These are phyloP conservation scores for Synergus gifuensis DNA, from an alignment of 2,888 invertebrate species.

Conservation along the genomic window DNA sequence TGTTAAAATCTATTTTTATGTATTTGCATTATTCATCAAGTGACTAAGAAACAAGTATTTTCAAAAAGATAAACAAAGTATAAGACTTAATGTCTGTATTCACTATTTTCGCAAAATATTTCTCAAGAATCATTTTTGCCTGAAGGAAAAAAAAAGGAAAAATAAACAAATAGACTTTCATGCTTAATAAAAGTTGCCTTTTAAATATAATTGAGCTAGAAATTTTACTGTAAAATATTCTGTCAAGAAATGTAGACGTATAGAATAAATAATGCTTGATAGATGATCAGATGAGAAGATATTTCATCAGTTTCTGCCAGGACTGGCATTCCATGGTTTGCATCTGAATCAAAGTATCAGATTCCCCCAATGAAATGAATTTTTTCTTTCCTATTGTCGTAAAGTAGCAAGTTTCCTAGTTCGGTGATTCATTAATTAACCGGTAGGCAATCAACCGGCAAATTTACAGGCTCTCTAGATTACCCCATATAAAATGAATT, in stretches of 20 bases:
- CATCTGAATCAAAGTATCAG: neutral
- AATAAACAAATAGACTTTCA: too few species aligned
- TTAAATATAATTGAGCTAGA: neutral
- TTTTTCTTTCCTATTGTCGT: neutral
- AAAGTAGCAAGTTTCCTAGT: neutral
- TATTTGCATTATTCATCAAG: too few species aligned
- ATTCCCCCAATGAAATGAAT: neutral
- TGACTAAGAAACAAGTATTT: too few species aligned
- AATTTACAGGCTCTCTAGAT: neutral
- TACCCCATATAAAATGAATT: neutral
- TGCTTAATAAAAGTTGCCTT: neutral
- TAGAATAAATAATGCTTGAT: neutral
- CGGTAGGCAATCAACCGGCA: neutral
- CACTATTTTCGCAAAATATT: too few species aligned
- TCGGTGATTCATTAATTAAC: constrained; percentile 6
- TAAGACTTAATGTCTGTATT: too few species aligned
- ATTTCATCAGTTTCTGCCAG: neutral
- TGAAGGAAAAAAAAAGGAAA: too few species aligned
- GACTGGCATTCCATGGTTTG: neutral
- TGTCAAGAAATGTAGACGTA: neutral
- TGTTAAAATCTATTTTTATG: neutral
- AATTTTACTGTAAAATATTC: neutral
- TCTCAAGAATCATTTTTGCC: too few species aligned
- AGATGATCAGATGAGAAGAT: neutral
- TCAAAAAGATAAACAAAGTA: too few species aligned